Percentiles rank a stretch among this genome's conserved stretches.
These are phyloP conservation scores for Aegotheles bennettii DNA, from an alignment of 2,113 vertebrate species.

Conservation along the genomic window DNA sequence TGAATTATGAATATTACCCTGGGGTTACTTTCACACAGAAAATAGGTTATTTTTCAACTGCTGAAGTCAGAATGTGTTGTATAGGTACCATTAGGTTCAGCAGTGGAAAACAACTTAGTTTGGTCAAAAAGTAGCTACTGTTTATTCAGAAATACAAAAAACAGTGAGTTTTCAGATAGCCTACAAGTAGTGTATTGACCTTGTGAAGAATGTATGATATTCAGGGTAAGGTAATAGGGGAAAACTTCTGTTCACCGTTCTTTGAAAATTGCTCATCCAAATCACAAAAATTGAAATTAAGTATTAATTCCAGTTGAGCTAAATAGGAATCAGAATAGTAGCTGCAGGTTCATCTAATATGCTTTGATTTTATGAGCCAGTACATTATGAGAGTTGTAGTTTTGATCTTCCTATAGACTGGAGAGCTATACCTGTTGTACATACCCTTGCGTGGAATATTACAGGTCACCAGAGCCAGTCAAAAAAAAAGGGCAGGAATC, in stretches of 20 bases:
- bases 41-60: constrained; percentile 42
- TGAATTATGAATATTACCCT: constrained; percentile 37
- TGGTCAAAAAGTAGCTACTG: background rate
- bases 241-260: background rate
- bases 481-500: background rate
- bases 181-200: background rate
- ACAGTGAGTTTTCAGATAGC: background rate
- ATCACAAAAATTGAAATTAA: background rate
- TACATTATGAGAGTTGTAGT: background rate
- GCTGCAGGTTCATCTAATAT: background rate
- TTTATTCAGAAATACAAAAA: background rate
- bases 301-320: background rate
- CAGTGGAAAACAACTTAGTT: background rate
- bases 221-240: background rate
- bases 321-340: background rate
- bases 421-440: background rate
- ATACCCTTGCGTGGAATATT: background rate
- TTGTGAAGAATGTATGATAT: background rate
- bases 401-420: background rate
- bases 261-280: background rate
- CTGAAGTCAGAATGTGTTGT: background rate
- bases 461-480: rapidly evolving
- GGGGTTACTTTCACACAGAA: constrained; percentile 37
- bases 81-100: background rate
- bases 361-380: background rate